phyloP scores from a whole-genome alignment of 2,797 vertebrate genomes.

The Vultur gryphus region DNA sequence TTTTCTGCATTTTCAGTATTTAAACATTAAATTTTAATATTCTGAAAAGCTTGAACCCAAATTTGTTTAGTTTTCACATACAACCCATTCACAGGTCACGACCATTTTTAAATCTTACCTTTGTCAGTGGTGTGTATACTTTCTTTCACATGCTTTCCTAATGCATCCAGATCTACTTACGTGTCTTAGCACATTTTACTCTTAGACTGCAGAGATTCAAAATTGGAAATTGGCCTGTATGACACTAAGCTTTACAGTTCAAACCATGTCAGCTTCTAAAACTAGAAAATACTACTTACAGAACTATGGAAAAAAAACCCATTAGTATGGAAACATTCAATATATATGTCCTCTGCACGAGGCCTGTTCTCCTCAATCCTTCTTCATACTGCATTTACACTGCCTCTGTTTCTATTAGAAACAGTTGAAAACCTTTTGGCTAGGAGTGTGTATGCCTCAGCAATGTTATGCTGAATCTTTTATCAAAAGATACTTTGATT shows the following conservation, averaged over 20 bases:
- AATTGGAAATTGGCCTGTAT: background rate
- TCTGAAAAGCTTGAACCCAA: background rate
- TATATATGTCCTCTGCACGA: rapidly evolving
- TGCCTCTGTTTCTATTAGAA: background rate
- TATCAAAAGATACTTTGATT: background rate
- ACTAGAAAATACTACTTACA: background rate
- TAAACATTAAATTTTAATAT: background rate
- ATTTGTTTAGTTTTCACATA: background rate
- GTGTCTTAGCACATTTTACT: background rate
- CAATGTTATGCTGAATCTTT: background rate
- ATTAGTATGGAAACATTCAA: background rate
- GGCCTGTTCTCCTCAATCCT: background rate
- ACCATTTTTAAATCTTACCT: background rate
- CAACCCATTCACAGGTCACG: background rate
- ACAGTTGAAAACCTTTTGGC: background rate
- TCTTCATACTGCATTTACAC: background rate
- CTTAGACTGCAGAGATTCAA: background rate
- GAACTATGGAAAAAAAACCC: background rate
- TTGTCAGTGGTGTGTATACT: background rate
- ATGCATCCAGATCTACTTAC: background rate
- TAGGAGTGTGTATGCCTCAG: background rate
- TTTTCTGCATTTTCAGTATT: background rate
- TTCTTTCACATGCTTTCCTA: background rate
- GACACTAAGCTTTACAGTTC: background rate
- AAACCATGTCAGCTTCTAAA: background rate